Conservation (phyloP, 2,797 vertebrate species). For the Dermochelys coriacea region DNA sequence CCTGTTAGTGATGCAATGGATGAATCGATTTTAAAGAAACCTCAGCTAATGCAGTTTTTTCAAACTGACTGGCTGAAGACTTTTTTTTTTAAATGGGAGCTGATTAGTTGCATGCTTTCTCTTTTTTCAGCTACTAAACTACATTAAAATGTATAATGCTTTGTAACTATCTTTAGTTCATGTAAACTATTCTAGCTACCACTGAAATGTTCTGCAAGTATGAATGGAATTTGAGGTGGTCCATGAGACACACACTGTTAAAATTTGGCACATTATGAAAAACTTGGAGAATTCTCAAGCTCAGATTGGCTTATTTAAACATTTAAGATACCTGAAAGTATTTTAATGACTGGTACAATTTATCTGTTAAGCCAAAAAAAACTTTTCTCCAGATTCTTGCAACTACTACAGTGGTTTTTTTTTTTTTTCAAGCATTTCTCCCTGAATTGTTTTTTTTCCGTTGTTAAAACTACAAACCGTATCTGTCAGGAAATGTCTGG, state of each 20-base stretch:
- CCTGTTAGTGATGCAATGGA: background rate
- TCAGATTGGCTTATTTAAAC: background rate
- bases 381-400: background rate
- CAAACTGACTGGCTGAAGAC: background rate
- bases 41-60: background rate
- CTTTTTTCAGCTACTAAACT: background rate
- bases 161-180: background rate
- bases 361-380: background rate
- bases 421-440: background rate
- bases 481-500: background rate
- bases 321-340: background rate
- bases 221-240: background rate
- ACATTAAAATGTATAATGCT: background rate
- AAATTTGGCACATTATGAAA: no score
- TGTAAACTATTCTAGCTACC: background rate
- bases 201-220: background rate
- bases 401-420: background rate
- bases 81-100: background rate
- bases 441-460: background rate
- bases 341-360: background rate
- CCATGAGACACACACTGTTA: background rate
- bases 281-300: no score
- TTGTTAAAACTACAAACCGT: background rate
- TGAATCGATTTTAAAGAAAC: background rate
- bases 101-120: background rate